Evolutionary conservation across 2,888 invertebrate species (phyloP).

Genomic region (Morpho helenor): DNA sequence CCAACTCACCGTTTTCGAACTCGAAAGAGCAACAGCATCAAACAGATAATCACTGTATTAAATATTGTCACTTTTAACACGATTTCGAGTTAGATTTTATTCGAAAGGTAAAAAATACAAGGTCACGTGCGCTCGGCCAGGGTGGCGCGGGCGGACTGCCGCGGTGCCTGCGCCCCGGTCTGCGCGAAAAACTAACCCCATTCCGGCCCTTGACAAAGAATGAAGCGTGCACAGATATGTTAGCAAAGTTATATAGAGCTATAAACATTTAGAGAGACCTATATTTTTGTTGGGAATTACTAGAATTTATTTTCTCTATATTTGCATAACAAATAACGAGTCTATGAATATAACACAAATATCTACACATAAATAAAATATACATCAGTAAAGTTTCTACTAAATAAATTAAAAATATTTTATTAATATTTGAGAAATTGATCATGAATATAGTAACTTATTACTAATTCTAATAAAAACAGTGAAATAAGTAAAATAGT

Average conservation of each 20-base stretch:
- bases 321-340: too few relatives aligned
- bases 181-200: conserved; percentile 48
- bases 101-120: not conserved
- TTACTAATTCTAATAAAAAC: too few relatives aligned
- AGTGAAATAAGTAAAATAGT: too few relatives aligned
- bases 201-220: conserved; percentile 35
- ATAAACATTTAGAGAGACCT: too few relatives aligned
- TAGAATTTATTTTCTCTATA: too few relatives aligned
- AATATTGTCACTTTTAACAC: conserved; percentile 19
- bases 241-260: conserved; percentile 7
- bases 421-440: too few relatives aligned
- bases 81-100: conserved; percentile 9
- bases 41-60: conserved; percentile 12
- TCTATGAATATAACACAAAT: too few relatives aligned
- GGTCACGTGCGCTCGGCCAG: conserved; percentile 37
- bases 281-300: too few relatives aligned
- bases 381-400: too few relatives aligned
- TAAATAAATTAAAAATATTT: too few relatives aligned
- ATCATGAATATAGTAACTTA: too few relatives aligned
- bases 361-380: too few relatives aligned
- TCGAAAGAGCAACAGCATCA: conserved; percentile 11
- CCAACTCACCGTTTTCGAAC: conserved; percentile 24
- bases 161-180: conserved; percentile 41
- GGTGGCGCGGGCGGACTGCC: conserved; percentile 52
- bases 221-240: conserved; percentile 25